phyloP scores from a whole-genome alignment of 1,140 invertebrate genomes.

The Anoplolepis gracilipes region DNA sequence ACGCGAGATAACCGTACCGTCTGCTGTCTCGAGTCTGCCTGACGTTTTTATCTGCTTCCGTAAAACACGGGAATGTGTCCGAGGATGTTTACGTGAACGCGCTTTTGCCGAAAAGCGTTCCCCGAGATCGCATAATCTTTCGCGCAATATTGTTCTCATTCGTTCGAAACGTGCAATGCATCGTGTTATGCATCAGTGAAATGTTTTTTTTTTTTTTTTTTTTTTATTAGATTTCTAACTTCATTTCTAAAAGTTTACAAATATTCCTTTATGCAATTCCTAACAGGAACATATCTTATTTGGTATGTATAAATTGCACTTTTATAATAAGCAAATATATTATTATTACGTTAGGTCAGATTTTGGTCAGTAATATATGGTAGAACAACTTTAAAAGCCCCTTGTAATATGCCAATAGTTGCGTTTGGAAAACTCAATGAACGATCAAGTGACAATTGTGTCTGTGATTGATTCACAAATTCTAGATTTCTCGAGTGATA shows the following conservation, averaged over 20 bases:
- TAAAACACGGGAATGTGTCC: slow-evolving; percentile 31
- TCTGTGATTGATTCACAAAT: background rate
- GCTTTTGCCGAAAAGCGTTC: slow-evolving; percentile 43
- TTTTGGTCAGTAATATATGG: too few relatives aligned
- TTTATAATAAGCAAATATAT: too few relatives aligned
- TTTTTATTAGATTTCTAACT: too few relatives aligned
- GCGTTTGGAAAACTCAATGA: background rate
- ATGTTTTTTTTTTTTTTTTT: too few relatives aligned
- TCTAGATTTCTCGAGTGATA: background rate
- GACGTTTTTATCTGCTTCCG: slow-evolving; percentile 66
- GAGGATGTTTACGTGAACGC: slow-evolving; percentile 66
- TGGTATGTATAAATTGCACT: too few relatives aligned
- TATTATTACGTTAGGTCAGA: too few relatives aligned
- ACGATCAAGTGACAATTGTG: background rate
- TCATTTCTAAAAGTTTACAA: too few relatives aligned
- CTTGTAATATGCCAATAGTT: too few relatives aligned
- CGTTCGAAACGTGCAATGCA: background rate
- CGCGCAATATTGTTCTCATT: background rate
- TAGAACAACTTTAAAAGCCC: too few relatives aligned
- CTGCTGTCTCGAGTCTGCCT: slow-evolving; percentile 9
- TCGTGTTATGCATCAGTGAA: too few relatives aligned
- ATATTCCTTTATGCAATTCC: too few relatives aligned
- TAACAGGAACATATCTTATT: too few relatives aligned
- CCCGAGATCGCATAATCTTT: background rate
- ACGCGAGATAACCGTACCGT: slow-evolving; percentile 59